These are phyloP conservation scores for Zaprionus ghesquierei DNA, from an alignment of 1,140 invertebrate genomes.

Conservation along the genomic window DNA sequence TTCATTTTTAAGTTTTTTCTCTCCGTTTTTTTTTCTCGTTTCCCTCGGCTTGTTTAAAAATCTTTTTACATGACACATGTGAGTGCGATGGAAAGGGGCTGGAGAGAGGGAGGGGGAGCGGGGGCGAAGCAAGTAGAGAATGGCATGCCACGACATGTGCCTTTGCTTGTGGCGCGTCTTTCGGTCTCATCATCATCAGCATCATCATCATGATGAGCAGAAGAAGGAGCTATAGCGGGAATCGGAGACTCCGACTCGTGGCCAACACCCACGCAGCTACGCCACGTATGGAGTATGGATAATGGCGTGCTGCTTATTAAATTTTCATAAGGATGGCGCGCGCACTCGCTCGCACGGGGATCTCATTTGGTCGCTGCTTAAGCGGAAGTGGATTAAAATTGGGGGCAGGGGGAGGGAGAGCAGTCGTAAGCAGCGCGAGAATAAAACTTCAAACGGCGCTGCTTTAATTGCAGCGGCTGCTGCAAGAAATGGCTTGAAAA, in stretches of 20 bases:
- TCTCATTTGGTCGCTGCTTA: slow-evolving; percentile 52
- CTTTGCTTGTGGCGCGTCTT: slow-evolving; percentile 8
- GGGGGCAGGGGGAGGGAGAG: slow-evolving; percentile 14
- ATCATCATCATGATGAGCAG: not conserved
- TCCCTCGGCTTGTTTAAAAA: slow-evolving; percentile 67
- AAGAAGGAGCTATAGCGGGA: not conserved
- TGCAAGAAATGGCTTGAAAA: slow-evolving; percentile 57
- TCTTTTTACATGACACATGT: slow-evolving; percentile 76
- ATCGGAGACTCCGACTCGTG: too few species aligned
- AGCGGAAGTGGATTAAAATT: slow-evolving; percentile 74
- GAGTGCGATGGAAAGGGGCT: slow-evolving; percentile 3
- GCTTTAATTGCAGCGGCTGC: slow-evolving; percentile 55
- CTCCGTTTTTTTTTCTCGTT: slow-evolving; percentile 31
- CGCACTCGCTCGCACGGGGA: slow-evolving; percentile 52
- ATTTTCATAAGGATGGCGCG: slow-evolving; percentile 63
- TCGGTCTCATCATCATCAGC: slow-evolving; percentile 18
- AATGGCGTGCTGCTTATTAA: slow-evolving; percentile 64
- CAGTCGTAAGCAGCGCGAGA: not conserved
- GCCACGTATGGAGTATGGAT: slow-evolving; percentile 36
- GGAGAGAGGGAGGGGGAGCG: not conserved
- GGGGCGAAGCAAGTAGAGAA: not conserved
- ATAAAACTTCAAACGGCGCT: slow-evolving; percentile 52
- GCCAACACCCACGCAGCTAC: not conserved
- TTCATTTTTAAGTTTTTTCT: slow-evolving; percentile 69
- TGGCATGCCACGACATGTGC: slow-evolving; percentile 34